A percentile compares a stretch with the other conserved stretches of the same genome.
Conservation (phyloP, 2,113 vertebrate genomes). For the Dunckerocampus dactyliophorus region DNA sequence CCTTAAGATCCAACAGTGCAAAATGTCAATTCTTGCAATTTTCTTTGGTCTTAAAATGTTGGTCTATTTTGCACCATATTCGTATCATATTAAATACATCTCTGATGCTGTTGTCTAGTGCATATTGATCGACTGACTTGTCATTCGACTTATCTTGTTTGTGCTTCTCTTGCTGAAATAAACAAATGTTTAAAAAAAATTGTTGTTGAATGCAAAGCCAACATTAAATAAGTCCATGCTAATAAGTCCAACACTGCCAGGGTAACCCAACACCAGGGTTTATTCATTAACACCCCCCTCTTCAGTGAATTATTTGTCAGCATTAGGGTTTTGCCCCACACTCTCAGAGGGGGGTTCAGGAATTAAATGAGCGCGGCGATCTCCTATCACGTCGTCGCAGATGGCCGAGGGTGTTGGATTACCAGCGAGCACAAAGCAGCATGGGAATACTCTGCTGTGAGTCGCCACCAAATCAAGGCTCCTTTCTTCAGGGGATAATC, state of each 20-base stretch:
- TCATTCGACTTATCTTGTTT: too few relatives aligned
- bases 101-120: background rate
- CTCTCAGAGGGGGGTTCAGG: conserved; percentile 17
- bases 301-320: conserved; percentile 34
- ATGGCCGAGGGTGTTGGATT: conserved; percentile 67
- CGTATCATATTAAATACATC: background rate
- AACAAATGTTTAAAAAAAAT: too few relatives aligned
- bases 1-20: too few relatives aligned
- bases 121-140: too few relatives aligned
- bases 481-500: conserved; percentile 48
- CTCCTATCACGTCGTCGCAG: conserved; percentile 70
- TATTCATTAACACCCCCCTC: conserved; percentile 42
- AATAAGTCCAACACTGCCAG: background rate
- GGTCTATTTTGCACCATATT: background rate
- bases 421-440: conserved; percentile 60
- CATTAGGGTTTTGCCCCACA: conserved; percentile 19
- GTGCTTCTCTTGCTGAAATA: too few relatives aligned
- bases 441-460: conserved; percentile 55
- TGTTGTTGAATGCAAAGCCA: too few relatives aligned
- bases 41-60: too few relatives aligned
- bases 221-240: too few relatives aligned
- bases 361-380: conserved; percentile 50
- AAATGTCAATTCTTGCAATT: too few relatives aligned
- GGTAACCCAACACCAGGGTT: conserved; percentile 42
- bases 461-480: conserved; percentile 67